A percentile compares a stretch with the other conserved stretches of the same genome.
These are phyloP conservation scores for Metalampra italica DNA, from an alignment of 2,888 invertebrate species.

Conservation along the genomic window DNA sequence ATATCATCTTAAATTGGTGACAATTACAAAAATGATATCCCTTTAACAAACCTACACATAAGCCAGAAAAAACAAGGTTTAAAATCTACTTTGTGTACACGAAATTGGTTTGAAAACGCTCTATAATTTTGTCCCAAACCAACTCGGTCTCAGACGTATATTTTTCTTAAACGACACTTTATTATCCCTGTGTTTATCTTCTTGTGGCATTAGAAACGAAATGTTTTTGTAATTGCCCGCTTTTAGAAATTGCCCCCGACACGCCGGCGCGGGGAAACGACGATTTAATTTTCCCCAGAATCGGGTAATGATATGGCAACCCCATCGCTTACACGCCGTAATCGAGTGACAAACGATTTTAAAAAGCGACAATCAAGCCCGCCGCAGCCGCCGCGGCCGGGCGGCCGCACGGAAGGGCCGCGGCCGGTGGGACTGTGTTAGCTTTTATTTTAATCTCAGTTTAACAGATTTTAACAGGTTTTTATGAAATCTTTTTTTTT, in stretches of 20 bases:
- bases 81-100: constrained; percentile 29
- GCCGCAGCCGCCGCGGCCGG: constrained; percentile 10
- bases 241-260: constrained; percentile 63
- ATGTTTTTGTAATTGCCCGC: constrained; percentile 49
- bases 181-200: constrained; percentile 67
- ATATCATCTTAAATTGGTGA: constrained; percentile 17
- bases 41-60: constrained; percentile 13
- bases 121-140: constrained; percentile 43
- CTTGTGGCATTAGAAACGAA: constrained; percentile 68
- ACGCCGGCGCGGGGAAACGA: constrained; percentile 52
- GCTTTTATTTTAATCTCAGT: not conserved
- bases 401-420: constrained; percentile 10
- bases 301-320: constrained; percentile 63
- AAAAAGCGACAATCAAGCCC: constrained; percentile 50
- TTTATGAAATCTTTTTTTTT: too few species aligned
- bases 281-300: constrained; percentile 65
- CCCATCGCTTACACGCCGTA: constrained; percentile 59
- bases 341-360: constrained; percentile 74
- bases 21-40: constrained; percentile 28
- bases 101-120: constrained; percentile 42
- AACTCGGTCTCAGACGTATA: constrained; percentile 49
- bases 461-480: too few species aligned
- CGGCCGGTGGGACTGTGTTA: constrained; percentile 12
- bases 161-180: constrained; percentile 76
- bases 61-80: constrained; percentile 25